Percentiles rank a stretch among this genome's conserved stretches.
These are phyloP conservation scores for Sminthurides aquaticus DNA, from an alignment of 2,888 invertebrate species.

Conservation along the genomic window DNA sequence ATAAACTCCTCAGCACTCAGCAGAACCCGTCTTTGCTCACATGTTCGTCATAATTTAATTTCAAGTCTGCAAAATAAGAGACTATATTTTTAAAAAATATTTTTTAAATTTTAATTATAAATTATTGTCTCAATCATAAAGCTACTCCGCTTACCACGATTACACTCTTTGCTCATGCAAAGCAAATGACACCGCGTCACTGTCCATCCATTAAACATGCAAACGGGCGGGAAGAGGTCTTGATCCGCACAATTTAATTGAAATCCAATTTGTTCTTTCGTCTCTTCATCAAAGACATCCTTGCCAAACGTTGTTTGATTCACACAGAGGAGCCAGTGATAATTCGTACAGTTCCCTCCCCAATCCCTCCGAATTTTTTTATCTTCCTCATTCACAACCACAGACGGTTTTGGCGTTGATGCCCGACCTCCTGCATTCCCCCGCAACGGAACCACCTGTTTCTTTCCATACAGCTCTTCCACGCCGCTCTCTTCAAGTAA, in stretches of 20 bases:
- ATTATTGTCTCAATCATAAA: background rate
- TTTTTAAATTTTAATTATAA: background rate
- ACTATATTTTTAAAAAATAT: background rate
- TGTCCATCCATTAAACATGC: conserved; percentile 29
- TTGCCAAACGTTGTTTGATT: conserved; percentile 25
- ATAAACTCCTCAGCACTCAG: too few species aligned
- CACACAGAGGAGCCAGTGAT: conserved; percentile 28
- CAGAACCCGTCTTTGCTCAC: conserved; percentile 21
- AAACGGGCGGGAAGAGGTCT: conserved; percentile 15
- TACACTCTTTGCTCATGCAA: conserved; percentile 32
- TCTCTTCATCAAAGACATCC: conserved; percentile 22
- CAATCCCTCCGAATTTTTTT: conserved; percentile 24
- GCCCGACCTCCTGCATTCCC: background rate
- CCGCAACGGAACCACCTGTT: background rate
- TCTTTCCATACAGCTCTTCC: background rate
- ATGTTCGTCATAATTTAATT: conserved; percentile 12
- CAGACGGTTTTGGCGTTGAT: conserved; percentile 5
- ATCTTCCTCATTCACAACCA: conserved; percentile 20
- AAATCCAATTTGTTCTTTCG: conserved; percentile 2
- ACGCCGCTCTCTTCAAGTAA: background rate
- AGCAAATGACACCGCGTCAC: conserved; percentile 33
- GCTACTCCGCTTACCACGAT: conserved; percentile 11
- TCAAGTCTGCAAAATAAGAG: conserved; percentile 17
- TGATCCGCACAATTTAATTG: conserved; percentile 4
- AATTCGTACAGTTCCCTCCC: conserved; percentile 29